Percentiles rank a stretch among this genome's conserved stretches.
Conservation (phyloP, 2,888 invertebrate genomes). For the Sepioteuthis lessoniana region DNA sequence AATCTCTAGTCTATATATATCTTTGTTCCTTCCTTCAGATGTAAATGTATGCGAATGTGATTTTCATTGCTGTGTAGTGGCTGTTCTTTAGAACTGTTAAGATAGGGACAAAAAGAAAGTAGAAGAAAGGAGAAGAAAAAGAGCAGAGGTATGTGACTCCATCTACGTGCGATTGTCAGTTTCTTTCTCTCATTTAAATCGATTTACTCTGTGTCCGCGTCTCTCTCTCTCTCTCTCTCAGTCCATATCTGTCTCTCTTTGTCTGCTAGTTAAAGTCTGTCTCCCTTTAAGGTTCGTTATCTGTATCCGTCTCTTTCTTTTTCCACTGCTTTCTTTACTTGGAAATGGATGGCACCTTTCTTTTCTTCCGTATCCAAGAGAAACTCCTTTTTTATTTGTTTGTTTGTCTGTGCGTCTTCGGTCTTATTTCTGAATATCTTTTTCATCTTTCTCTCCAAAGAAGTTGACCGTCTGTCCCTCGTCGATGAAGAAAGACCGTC, state of each 20-base stretch:
- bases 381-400: neutral
- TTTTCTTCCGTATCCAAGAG: constrained; percentile 1
- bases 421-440: neutral
- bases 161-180: neutral
- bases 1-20: neutral
- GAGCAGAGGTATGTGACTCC: neutral
- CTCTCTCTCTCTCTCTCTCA: no score
- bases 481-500: neutral
- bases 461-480: neutral
- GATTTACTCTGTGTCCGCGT: neutral
- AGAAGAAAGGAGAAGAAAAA: neutral
- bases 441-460: neutral
- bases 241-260: neutral
- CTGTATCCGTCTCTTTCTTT: neutral
- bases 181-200: neutral
- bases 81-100: neutral
- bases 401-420: neutral
- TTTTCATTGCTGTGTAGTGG: neutral
- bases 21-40: neutral
- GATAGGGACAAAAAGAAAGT: neutral
- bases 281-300: neutral
- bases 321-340: neutral
- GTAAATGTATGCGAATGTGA: constrained; percentile 21
- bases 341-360: neutral
- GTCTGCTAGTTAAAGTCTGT: neutral